These are phyloP conservation scores for Noctilio leporinus DNA, from an alignment of 2,113 vertebrate genomes.

Conservation along the genomic window DNA sequence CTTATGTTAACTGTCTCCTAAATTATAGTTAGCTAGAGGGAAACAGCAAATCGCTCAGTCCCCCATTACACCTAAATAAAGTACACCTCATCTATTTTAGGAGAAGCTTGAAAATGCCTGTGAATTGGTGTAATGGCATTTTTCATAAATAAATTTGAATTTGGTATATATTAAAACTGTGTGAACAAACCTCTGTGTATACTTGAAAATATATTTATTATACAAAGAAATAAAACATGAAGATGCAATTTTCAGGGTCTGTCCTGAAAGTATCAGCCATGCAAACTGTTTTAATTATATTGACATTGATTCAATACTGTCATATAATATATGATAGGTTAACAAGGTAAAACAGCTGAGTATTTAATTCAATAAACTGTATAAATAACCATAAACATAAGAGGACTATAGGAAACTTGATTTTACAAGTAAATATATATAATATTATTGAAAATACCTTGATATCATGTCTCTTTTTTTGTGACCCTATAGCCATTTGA, in stretches of 20 bases:
- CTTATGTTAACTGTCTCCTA: slow-evolving; percentile 17
- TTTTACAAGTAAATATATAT: background rate
- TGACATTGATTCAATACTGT: too few species aligned
- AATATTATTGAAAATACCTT: slow-evolving; percentile 5
- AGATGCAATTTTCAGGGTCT: background rate
- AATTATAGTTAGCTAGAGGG: slow-evolving; percentile 30
- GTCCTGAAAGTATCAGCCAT: too few species aligned
- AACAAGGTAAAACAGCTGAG: background rate
- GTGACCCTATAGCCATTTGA: background rate
- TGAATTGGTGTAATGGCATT: background rate
- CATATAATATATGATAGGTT: background rate
- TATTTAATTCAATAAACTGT: background rate
- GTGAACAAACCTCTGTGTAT: background rate
- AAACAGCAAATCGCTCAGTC: background rate
- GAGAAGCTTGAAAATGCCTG: background rate
- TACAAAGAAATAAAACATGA: background rate
- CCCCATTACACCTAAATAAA: slow-evolving; percentile 29
- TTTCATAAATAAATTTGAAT: slow-evolving; percentile 12
- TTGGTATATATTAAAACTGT: background rate
- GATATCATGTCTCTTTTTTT: background rate
- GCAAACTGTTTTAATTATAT: too few species aligned
- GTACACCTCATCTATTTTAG: slow-evolving; percentile 14
- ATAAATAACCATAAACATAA: background rate
- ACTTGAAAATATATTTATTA: background rate
- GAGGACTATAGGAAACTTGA: background rate